These are phyloP conservation scores for Mustela lutreola DNA, from an alignment of 2,113 vertebrate genomes.

Conservation along the genomic window DNA sequence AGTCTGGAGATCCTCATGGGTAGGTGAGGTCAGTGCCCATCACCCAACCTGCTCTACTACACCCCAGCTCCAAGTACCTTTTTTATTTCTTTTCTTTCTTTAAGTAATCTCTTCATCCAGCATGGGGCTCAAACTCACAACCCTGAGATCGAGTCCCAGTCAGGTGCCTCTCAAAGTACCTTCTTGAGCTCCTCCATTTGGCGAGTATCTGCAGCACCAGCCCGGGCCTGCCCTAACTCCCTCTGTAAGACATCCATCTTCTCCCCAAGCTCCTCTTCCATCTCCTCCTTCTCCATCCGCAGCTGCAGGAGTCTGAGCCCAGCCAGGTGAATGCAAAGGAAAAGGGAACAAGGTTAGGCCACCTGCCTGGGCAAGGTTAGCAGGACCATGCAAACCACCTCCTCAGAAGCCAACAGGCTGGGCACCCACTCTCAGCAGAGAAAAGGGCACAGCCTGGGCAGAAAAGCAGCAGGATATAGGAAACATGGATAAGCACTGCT, in stretches of 20 bases:
- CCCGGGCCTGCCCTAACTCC: constrained; percentile 85
- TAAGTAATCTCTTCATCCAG: not conserved
- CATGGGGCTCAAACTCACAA: not conserved
- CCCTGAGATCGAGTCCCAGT: not conserved
- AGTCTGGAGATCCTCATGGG: fast-evolving
- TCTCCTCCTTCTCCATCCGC: constrained; percentile 96
- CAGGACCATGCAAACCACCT: not conserved
- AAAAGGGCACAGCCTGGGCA: not conserved
- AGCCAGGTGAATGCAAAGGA: not conserved
- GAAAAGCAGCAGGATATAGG: not conserved
- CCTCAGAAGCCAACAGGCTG: not conserved
- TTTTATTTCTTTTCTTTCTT: not conserved
- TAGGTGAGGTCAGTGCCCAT: not conserved
- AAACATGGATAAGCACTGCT: not conserved
- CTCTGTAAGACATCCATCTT: constrained; percentile 89
- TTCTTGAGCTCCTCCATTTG: constrained; percentile 87
- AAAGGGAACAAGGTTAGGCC: constrained; percentile 33
- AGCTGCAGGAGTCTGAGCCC: constrained; percentile 92
- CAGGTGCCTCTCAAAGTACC: constrained; percentile 72
- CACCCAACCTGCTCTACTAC: not conserved
- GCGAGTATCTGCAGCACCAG: constrained; percentile 74
- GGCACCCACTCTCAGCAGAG: no score
- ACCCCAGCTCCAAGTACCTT: constrained; percentile 76
- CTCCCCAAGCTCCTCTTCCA: constrained; percentile 94
- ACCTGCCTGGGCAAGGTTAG: not conserved